Conservation (phyloP, 2,113 vertebrate species). For the Psophia crepitans region DNA sequence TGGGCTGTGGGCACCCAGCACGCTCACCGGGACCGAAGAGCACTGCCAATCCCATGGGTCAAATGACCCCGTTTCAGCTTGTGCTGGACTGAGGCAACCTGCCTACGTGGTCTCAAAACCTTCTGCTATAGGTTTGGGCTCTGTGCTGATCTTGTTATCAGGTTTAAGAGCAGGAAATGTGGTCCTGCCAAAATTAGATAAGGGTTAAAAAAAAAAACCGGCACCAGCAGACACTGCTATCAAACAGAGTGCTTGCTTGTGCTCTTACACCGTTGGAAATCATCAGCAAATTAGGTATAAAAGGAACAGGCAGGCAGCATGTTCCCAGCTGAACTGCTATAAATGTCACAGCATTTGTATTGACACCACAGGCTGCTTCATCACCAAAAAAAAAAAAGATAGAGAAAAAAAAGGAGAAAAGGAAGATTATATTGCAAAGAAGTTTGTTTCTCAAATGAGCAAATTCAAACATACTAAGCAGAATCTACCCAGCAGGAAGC, state of each 20-base stretch:
- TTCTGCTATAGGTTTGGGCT: not conserved
- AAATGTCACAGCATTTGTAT: slow-evolving; percentile 22
- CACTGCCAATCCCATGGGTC: not conserved
- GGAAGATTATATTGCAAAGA: not conserved
- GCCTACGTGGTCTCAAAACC: not conserved
- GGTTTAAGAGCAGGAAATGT: slow-evolving; percentile 39
- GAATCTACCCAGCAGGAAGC: not conserved
- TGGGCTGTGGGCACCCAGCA: not conserved
- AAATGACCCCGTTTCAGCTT: not conserved
- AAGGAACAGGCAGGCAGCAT: not conserved
- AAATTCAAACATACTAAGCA: not conserved
- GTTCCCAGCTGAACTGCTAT: slow-evolving; percentile 42
- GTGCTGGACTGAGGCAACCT: not conserved
- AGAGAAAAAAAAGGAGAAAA: accelerated
- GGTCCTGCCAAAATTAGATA: slow-evolving; percentile 50
- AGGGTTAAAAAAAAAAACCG: not conserved
- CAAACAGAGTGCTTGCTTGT: slow-evolving; percentile 11
- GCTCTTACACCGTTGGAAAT: slow-evolving; percentile 17
- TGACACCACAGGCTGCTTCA: not conserved
- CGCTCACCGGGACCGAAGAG: not conserved
- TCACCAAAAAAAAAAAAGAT: not conserved
- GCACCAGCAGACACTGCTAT: slow-evolving; percentile 9
- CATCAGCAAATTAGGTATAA: slow-evolving; percentile 44
- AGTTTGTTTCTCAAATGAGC: not conserved
- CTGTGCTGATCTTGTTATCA: not conserved